These are phyloP conservation scores for Zosterops pallidus DNA, from an alignment of 2,113 vertebrate species.

Conservation along the genomic window DNA sequence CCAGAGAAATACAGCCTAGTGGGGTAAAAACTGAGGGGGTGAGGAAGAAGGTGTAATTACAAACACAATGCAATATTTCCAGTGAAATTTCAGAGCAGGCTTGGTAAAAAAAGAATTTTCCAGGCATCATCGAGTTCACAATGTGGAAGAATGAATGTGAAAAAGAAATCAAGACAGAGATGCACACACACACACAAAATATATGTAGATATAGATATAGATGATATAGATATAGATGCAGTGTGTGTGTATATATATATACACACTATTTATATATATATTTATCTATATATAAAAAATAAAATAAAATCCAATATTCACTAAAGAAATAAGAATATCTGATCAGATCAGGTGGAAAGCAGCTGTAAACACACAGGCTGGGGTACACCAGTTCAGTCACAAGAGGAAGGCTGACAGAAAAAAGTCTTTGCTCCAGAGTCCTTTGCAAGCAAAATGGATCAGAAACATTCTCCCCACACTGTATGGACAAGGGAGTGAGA, in stretches of 20 bases:
- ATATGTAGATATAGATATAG: background rate
- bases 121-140: background rate
- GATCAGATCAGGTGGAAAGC: slow-evolving; percentile 34
- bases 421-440: background rate
- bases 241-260: background rate
- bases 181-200: background rate
- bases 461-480: background rate
- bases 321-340: background rate
- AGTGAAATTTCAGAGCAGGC: background rate
- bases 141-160: background rate
- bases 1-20: slow-evolving; percentile 10
- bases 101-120: slow-evolving; percentile 17
- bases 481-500: slow-evolving; percentile 5
- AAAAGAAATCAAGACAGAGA: background rate
- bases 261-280: background rate
- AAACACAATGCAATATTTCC: background rate
- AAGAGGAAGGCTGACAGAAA: background rate
- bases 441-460: slow-evolving; percentile 28
- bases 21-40: background rate
- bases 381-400: background rate
- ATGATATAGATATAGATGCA: too few species aligned
- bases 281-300: background rate
- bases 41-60: slow-evolving; percentile 1
- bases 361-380: slow-evolving; percentile 34
- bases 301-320: background rate